Evolutionary conservation across 2,888 invertebrate species (phyloP), one percentile per base, ranked within the genome.

Genomic region (Leuctra nigra): DNA sequence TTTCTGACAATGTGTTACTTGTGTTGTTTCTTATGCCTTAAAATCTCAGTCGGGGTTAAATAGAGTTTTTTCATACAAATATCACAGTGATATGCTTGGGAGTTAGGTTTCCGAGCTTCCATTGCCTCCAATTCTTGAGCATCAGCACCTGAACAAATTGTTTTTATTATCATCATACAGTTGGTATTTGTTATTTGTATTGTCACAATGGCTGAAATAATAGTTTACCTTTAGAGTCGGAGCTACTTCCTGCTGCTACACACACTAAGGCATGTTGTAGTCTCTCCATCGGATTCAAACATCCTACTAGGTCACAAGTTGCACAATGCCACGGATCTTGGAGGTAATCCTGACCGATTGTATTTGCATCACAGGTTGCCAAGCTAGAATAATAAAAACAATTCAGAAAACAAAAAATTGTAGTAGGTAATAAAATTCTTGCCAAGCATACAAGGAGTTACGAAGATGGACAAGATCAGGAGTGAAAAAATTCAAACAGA

Each of bases 31-130:
- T 83, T 91, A 74, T 96, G 95, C 65, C 82, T 87, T 61, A 95
- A 76, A 69, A 92, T 86, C 69, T 95, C 92, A 20, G 88, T 86
- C 3, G 89, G 84, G 11, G 87, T 86, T 62, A 93, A 73, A 65
- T 80, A 76, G 57, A 92, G 71, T 4, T 77, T 78, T 63, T 82
- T 74, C 2, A 79, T 73, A 72, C 96, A 96, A 63, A 71, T 76
- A 9, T 80, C 74, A 69, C 96, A 96, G 63, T 78, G 78, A 72
- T 82, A 91, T 41, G 77, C 73, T 68, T 78, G 78, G 0, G 79
- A 74, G 67, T 85, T 86, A 55, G 81, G 68, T 64, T 76, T 77
- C 13, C 66, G 65, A 4, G 62, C 61, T 2, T 59, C 56, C 6
- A 54, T 41, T 4, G 74, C 67, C 59, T 68, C 64, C 39, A 72